Evolutionary conservation across 2,113 vertebrate species (phyloP).

Genomic region (Hippoglossus stenolepis): DNA sequence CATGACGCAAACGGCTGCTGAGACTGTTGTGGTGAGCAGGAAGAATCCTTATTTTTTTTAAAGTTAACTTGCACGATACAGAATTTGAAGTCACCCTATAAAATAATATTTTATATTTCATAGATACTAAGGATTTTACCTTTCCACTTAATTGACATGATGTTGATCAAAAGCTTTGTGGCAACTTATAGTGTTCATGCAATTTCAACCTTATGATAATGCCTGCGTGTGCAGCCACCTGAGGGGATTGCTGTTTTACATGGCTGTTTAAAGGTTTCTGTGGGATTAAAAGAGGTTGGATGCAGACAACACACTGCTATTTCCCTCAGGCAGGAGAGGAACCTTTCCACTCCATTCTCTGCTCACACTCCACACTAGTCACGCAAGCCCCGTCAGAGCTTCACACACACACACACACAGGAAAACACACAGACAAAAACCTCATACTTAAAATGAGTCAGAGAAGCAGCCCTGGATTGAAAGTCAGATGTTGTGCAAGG

Average conservation of each 20-base stretch:
- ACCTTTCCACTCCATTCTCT: constrained; percentile 79
- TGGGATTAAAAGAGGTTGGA: constrained; percentile 79
- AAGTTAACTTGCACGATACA: not conserved
- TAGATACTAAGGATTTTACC: not conserved
- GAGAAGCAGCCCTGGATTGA: constrained; percentile 15
- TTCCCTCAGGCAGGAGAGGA: constrained; percentile 79
- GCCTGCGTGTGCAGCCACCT: constrained; percentile 47
- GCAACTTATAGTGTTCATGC: constrained; percentile 21
- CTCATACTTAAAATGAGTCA: constrained; percentile 62
- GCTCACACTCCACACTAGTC: constrained; percentile 75
- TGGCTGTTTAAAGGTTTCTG: constrained; percentile 71
- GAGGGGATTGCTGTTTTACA: constrained; percentile 67
- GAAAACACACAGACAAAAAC: constrained; percentile 49
- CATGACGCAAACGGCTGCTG: constrained; percentile 30
- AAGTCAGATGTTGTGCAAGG: constrained; percentile 40
- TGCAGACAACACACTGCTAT: constrained; percentile 75
- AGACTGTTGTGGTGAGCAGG: constrained; percentile 43
- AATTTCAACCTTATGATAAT: constrained; percentile 37
- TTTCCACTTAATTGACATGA: constrained; percentile 17
- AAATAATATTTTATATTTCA: not conserved
- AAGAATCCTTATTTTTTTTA: not conserved
- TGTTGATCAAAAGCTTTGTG: constrained; percentile 38
- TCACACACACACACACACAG: constrained; percentile 28
- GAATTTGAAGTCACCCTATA: not conserved
- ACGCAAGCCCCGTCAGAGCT: constrained; percentile 73